Percentiles rank a stretch among this genome's conserved stretches.
These are phyloP conservation scores for Saccopteryx bilineata DNA, from an alignment of 2,113 vertebrate genomes.

Conservation along the genomic window DNA sequence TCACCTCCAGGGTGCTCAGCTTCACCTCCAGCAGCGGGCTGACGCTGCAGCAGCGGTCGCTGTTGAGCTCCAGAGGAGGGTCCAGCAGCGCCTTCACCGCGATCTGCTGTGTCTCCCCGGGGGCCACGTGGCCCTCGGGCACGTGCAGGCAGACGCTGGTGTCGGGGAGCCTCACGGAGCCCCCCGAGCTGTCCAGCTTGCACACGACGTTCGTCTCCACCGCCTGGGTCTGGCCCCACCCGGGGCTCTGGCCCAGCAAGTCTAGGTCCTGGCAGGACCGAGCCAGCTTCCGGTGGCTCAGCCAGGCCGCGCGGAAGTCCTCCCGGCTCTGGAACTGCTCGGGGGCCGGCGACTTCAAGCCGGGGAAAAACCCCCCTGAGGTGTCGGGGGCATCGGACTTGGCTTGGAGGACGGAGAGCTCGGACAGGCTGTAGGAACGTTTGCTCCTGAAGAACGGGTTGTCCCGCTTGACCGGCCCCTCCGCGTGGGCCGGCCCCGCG, in stretches of 20 bases:
- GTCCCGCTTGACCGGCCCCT: constrained; percentile 88
- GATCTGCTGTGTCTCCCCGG: constrained; percentile 95
- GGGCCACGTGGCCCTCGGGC: constrained; percentile 94
- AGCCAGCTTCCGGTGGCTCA: constrained; percentile 96
- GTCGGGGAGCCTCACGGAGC: constrained; percentile 95
- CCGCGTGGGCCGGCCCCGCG: constrained; percentile 74
- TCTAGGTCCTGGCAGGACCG: constrained; percentile 97
- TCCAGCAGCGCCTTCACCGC: constrained; percentile 96
- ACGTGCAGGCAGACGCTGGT: constrained; percentile 94
- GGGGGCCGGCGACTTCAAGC: constrained; percentile 94
- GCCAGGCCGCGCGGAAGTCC: constrained; percentile 96
- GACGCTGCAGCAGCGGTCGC: constrained; percentile 93
- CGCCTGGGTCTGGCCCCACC: constrained; percentile 98
- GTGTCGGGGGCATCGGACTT: constrained; percentile 84
- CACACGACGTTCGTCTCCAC: constrained; percentile 96
- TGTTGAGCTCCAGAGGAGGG: constrained; percentile 95
- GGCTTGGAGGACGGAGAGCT: constrained; percentile 95
- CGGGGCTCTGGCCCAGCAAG: constrained; percentile 95
- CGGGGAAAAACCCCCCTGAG: constrained; percentile 89
- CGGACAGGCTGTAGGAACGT: constrained; percentile 97
- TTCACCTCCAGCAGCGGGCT: constrained; percentile 97
- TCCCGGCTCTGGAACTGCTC: constrained; percentile 98
- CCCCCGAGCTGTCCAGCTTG: constrained; percentile 95
- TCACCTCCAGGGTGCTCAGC: constrained; percentile 96
- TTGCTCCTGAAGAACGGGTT: constrained; percentile 98